Percentiles rank a stretch among this genome's conserved stretches.
These are phyloP conservation scores for Temnothorax unifasciatus DNA, from an alignment of 2,888 invertebrate species.

Conservation along the genomic window DNA sequence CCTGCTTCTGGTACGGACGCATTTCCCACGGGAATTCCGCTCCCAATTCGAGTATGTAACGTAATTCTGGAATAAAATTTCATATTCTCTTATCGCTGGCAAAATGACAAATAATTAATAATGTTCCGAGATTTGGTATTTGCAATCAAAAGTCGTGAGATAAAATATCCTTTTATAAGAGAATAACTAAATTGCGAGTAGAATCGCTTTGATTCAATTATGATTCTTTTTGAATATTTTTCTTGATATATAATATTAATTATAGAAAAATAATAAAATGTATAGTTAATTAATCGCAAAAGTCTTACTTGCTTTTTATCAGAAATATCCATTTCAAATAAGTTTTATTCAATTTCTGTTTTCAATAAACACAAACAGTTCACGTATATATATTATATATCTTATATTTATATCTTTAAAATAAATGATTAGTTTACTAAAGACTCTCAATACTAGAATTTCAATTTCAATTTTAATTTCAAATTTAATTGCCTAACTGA, in stretches of 20 bases:
- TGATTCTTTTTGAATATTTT: not conserved
- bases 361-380: not conserved
- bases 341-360: not conserved
- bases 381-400: not conserved
- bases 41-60: constrained; percentile 31
- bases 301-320: not conserved
- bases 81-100: not conserved
- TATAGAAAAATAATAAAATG: constrained; percentile 1
- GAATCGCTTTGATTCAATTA: constrained; percentile 10
- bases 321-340: not conserved
- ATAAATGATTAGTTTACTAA: too few species aligned
- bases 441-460: too few species aligned
- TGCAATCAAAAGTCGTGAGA: constrained; percentile 8
- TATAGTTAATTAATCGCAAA: not conserved
- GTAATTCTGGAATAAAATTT: constrained; percentile 37
- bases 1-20: constrained; percentile 17
- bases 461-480: too few species aligned
- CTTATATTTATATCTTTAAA: not conserved
- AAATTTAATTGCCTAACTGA: too few species aligned
- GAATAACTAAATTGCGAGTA: not conserved
- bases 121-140: constrained; percentile 1
- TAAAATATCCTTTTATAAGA: not conserved
- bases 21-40: not conserved
- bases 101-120: constrained; percentile 31
- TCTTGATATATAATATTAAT: not conserved